Evolutionary conservation across 2,888 invertebrate genomes (phyloP).

Genomic region (Thera britannica): DNA sequence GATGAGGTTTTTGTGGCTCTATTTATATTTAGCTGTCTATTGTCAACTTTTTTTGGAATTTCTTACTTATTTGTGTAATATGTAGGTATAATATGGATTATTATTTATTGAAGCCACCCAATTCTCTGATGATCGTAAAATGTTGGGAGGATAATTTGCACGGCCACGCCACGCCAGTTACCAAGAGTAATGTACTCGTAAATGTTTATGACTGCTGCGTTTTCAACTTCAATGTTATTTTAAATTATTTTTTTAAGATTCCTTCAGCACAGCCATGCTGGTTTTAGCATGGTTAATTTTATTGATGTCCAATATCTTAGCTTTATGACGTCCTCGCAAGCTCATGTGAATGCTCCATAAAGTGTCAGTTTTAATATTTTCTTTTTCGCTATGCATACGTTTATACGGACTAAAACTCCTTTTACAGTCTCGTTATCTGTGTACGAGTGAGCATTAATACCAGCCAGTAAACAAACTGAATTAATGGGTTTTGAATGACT

Average conservation of each 20-base stretch:
- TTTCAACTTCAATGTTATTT: slow-evolving; percentile 68
- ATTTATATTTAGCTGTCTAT: slow-evolving; percentile 53
- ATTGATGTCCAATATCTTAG: slow-evolving; percentile 66
- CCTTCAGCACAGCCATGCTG: slow-evolving; percentile 48
- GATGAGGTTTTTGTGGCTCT: slow-evolving; percentile 39
- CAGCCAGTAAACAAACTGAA: slow-evolving; percentile 57
- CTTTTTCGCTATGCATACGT: slow-evolving; percentile 12
- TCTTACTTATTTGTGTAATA: slow-evolving; percentile 18
- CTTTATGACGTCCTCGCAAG: slow-evolving; percentile 61
- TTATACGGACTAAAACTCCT: slow-evolving; percentile 1
- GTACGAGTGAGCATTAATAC: slow-evolving; percentile 9
- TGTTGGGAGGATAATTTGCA: slow-evolving; percentile 65
- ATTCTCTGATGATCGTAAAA: slow-evolving; percentile 54
- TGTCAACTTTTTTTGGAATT: slow-evolving; percentile 37
- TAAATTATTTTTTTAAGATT: slow-evolving; percentile 72
- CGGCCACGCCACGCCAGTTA: slow-evolving; percentile 64
- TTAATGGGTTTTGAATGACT: slow-evolving; percentile 66
- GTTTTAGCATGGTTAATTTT: slow-evolving; percentile 59
- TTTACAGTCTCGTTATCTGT: background rate
- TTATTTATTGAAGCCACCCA: slow-evolving; percentile 43
- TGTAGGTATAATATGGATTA: slow-evolving; percentile 34
- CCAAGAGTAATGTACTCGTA: slow-evolving; percentile 82
- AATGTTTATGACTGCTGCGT: slow-evolving; percentile 77
- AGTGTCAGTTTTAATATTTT: slow-evolving; percentile 40
- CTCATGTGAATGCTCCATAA: slow-evolving; percentile 48